A percentile compares a stretch with the other conserved stretches of the same genome.
These are phyloP conservation scores for Hydractinia symbiolongicarpus DNA, from an alignment of 30 jellyfish, hydroid and myxozoan genomes.

Conservation along the genomic window DNA sequence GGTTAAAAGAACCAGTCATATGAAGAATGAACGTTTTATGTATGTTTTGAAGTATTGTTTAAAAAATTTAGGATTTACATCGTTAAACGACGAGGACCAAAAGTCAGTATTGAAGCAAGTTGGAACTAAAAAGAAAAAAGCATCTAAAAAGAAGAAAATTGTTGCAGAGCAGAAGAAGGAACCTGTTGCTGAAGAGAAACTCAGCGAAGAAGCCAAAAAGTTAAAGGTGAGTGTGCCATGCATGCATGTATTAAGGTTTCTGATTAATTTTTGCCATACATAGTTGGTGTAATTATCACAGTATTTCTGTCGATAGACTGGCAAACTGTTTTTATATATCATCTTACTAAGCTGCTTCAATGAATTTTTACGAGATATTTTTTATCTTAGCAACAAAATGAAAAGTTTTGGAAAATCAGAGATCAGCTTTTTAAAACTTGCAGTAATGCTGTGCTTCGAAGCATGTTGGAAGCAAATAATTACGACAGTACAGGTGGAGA, in stretches of 20 bases:
- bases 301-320: neutral
- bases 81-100: constrained; percentile 40
- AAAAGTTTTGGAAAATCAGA: constrained; percentile 64
- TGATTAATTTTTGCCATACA: too few relatives aligned
- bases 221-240: neutral
- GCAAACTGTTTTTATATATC: neutral
- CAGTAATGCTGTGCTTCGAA: constrained; percentile 24
- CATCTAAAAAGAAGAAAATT: constrained; percentile 8
- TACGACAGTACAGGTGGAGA: constrained; percentile 68
- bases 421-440: constrained; percentile 57
- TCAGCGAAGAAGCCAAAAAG: constrained; percentile 1
- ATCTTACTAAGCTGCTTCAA: neutral
- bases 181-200: constrained; percentile 20
- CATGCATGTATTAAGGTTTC: neutral
- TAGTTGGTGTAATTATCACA: too few relatives aligned
- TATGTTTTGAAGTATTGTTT: too few relatives aligned
- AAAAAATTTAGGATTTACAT: constrained; percentile 22
- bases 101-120: constrained; percentile 25
- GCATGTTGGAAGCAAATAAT: constrained; percentile 49
- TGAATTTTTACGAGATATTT: neutral
- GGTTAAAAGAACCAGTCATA: too few relatives aligned
- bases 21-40: too few relatives aligned
- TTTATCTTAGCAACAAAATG: constrained; percentile 55
- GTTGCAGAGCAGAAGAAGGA: constrained; percentile 27
- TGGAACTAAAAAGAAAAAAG: constrained; percentile 26